These are phyloP conservation scores for Poecilia picta DNA, from an alignment of 2,797 vertebrate species.

Conservation along the genomic window DNA sequence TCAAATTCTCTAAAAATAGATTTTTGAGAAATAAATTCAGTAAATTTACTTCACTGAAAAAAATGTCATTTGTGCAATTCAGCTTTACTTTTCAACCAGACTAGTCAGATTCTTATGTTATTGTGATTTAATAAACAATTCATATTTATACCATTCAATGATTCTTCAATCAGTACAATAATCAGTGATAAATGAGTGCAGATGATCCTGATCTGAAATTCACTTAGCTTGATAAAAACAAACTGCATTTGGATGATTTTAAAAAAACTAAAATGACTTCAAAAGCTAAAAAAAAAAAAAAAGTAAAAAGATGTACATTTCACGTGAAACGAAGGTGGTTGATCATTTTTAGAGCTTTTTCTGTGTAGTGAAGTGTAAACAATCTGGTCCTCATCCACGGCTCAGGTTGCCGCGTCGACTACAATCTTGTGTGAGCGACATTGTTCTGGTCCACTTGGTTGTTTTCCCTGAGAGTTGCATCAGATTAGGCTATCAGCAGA, in stretches of 20 bases:
- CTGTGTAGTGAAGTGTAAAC: background rate
- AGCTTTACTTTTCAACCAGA: background rate
- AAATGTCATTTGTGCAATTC: background rate
- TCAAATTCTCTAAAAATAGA: background rate
- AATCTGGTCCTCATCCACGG: background rate
- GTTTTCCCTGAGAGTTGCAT: slow-evolving; percentile 78
- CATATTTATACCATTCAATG: background rate
- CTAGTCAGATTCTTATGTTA: background rate
- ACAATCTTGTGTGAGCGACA: slow-evolving; percentile 7
- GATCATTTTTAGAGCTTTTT: background rate
- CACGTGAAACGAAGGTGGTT: slow-evolving; percentile 23
- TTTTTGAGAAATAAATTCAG: too few relatives aligned
- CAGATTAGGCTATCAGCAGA: slow-evolving; percentile 49
- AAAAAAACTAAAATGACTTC: slow-evolving; percentile 9
- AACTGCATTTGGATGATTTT: background rate
- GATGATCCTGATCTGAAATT: background rate
- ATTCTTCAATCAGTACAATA: background rate
- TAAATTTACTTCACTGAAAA: background rate
- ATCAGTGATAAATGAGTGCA: background rate
- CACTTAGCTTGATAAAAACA: background rate
- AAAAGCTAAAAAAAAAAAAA: slow-evolving; percentile 15
- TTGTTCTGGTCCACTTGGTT: slow-evolving; percentile 14
- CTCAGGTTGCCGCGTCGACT: slow-evolving; percentile 20
- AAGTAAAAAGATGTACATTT: slow-evolving; percentile 8
- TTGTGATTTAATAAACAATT: background rate